Conservation (phyloP, 2,888 invertebrate genomes). For the Dioctria linearis region DNA sequence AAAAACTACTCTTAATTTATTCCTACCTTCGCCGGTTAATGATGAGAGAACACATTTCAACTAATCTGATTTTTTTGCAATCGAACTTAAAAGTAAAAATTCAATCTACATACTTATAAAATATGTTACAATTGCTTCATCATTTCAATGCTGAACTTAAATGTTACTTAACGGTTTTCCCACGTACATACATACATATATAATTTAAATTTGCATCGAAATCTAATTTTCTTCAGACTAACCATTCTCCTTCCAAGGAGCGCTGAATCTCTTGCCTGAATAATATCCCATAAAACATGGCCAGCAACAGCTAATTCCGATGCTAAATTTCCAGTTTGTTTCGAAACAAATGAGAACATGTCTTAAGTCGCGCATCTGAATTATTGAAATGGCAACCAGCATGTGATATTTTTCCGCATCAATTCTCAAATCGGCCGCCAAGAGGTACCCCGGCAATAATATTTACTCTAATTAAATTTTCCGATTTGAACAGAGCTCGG, state of each 20-base stretch:
- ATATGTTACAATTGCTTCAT: too few species aligned
- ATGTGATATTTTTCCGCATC: slow-evolving; percentile 20
- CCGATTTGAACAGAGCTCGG: background rate
- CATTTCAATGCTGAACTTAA: too few species aligned
- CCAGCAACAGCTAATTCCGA: slow-evolving; percentile 20
- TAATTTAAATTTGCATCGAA: slow-evolving; percentile 26
- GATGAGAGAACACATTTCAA: too few species aligned
- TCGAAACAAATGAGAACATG: slow-evolving; percentile 18
- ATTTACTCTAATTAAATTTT: slow-evolving; percentile 40
- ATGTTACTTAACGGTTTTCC: background rate
- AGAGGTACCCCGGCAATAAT: background rate
- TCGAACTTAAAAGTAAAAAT: too few species aligned
- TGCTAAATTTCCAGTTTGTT: slow-evolving; percentile 41
- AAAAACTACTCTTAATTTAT: too few species aligned
- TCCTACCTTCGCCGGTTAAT: too few species aligned
- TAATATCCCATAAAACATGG: slow-evolving; percentile 10
- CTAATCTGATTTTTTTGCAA: too few species aligned
- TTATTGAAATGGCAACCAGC: slow-evolving; percentile 17
- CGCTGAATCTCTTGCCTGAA: background rate
- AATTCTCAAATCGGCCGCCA: background rate
- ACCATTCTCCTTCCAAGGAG: slow-evolving; percentile 11
- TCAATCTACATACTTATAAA: too few species aligned
- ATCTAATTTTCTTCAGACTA: slow-evolving; percentile 1
- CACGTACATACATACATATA: background rate
- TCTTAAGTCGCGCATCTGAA: slow-evolving; percentile 4